Evolutionary conservation across 1,140 invertebrate species (phyloP).

Genomic region (Streblospio benedicti): DNA sequence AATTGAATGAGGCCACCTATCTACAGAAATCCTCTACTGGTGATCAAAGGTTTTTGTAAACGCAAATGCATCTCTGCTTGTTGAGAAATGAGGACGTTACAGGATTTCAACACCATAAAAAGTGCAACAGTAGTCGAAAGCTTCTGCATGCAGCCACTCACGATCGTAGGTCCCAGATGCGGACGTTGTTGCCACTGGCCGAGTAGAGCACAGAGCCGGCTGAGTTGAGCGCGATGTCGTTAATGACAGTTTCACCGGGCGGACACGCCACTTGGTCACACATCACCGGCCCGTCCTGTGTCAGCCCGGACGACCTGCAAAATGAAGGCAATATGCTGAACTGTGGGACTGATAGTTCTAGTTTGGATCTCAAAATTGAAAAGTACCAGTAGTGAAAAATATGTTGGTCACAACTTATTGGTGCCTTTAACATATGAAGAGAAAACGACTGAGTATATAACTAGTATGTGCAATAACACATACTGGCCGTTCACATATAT

Average conservation of each 20-base stretch:
- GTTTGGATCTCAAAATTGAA: not conserved
- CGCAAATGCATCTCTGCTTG: too few relatives aligned
- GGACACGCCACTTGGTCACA: constrained; percentile 47
- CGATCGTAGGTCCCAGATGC: constrained; percentile 76
- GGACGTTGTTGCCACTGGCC: constrained; percentile 67
- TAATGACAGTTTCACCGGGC: constrained; percentile 58
- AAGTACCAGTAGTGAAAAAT: too few relatives aligned
- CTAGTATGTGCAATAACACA: too few relatives aligned
- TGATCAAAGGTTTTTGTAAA: too few relatives aligned
- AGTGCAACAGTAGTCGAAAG: not conserved
- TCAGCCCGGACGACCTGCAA: constrained; percentile 57
- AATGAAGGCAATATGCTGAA: constrained; percentile 6
- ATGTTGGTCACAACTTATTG: too few relatives aligned
- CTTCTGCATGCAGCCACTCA: constrained; percentile 45
- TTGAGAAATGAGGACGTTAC: too few relatives aligned
- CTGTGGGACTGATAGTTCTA: not conserved
- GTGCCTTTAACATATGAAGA: too few relatives aligned
- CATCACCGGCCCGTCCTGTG: constrained; percentile 48
- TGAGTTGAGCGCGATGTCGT: constrained; percentile 58
- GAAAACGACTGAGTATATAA: too few relatives aligned
- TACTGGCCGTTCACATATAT: too few relatives aligned
- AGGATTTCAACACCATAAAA: not conserved
- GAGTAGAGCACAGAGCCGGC: constrained; percentile 59
- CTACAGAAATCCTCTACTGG: too few relatives aligned
- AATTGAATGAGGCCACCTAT: too few relatives aligned